Evolutionary conservation across 2,888 invertebrate genomes (phyloP).

Genomic region (Antitype chi): DNA sequence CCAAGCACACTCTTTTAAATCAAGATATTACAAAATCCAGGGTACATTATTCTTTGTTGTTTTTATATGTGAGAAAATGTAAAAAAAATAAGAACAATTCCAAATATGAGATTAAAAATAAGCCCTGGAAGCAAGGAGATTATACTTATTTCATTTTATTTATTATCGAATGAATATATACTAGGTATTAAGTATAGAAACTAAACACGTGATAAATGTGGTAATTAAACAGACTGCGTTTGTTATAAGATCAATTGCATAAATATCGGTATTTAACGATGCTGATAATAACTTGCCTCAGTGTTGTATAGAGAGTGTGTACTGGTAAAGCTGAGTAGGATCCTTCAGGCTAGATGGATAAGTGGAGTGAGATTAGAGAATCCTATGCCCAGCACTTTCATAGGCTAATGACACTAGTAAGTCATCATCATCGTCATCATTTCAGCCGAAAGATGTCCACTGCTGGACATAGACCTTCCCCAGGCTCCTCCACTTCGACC

Average conservation of each 20-base stretch:
- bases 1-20: no score
- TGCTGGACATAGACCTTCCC: no score
- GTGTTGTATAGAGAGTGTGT: not conserved
- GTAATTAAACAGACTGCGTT: slow-evolving; percentile 30
- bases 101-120: no score
- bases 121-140: not conserved
- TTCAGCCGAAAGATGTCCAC: no score
- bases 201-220: not conserved
- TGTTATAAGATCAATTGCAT: slow-evolving; percentile 27
- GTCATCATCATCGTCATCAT: no score
- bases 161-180: slow-evolving; percentile 6
- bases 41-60: no score
- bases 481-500: no score
- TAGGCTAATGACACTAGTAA: not conserved
- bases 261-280: not conserved
- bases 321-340: not conserved
- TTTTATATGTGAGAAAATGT: no score
- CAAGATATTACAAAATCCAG: no score
- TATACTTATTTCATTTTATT: no score
- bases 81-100: no score
- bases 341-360: not conserved
- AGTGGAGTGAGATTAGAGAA: not conserved
- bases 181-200: not conserved
- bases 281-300: not conserved
- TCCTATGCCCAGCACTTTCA: not conserved